Base-by-base conservation (phyloP, 2,888 invertebrate genomes). In the Vandiemenella viatica region DNA sequence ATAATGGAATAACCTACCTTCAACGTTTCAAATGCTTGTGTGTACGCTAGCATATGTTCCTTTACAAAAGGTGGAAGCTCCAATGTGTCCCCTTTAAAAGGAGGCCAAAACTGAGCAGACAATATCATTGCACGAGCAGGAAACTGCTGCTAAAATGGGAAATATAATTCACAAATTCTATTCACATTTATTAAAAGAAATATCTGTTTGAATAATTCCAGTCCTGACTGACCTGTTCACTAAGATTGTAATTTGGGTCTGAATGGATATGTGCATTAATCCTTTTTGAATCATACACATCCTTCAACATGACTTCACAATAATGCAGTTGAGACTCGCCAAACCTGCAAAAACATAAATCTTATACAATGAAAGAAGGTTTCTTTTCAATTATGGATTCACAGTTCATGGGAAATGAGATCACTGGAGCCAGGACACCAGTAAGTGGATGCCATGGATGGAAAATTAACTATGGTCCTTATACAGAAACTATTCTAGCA, bases 81-180 rank as follows among this genome's bases (percentile, higher is more conserved):
- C 16, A 96, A 70, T 57, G 84, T 87, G 67, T 95, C 93, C 65
- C 95, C 93, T 63, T 93, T 89, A 58, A 96, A 92, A 7, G 88
- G 80, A 1, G 97, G 97, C 97, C 97, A 98, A 71, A 96, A 98
- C 65, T 97, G 95, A 2, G 92, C 91, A 0, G 96, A 97, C n/a
- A 98, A 72, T 57, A 97, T 90, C 68, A 96, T 79, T 1, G 91
- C 85, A 56, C 80, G 80, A 21, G 85, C 75, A 19, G 79, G 76
- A 54, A 86, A 77, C 40, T 70, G 66, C 66, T 77, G 62, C 10
- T 60, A 13, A 32, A 32, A 32, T 13, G n/a, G 5, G 51, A 26
- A 43, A 3, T 4, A 2, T 13, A 32, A 32, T 32, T n/a, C n/a
- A n/a, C n/a, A n/a, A n/a, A n/a, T n/a, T n/a, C n/a, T n/a, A n/a